Evolutionary conservation across 2,113 vertebrate species (phyloP).

Genomic region (Bothrops jararaca): DNA sequence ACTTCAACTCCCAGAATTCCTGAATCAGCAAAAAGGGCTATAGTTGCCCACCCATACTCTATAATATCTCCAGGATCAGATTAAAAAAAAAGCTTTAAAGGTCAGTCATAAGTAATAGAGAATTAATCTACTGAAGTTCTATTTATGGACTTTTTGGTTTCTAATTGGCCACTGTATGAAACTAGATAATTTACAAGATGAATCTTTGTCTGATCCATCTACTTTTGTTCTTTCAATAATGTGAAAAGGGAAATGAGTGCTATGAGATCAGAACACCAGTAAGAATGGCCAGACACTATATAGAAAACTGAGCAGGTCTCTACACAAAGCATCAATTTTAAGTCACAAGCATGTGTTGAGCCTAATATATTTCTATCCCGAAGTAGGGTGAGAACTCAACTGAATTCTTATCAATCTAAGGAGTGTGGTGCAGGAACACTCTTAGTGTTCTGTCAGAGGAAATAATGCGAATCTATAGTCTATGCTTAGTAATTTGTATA

Average conservation of each 20-base stretch:
- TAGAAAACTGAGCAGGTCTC: not conserved
- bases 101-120: not conserved
- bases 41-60: too few relatives aligned
- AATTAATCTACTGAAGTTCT: not conserved
- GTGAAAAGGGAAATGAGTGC: not conserved
- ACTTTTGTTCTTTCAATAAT: not conserved
- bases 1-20: too few relatives aligned
- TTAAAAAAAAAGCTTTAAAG: not conserved
- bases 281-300: not conserved
- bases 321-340: too few relatives aligned
- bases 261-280: not conserved
- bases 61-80: too few relatives aligned
- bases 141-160: not conserved
- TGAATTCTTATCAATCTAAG: not conserved
- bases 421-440: not conserved
- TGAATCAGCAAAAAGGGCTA: too few relatives aligned
- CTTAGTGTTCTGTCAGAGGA: not conserved
- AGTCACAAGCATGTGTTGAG: not conserved
- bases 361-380: not conserved
- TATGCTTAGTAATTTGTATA: constrained; percentile 16
- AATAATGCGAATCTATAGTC: not conserved
- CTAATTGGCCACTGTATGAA: not conserved
- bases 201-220: not conserved
- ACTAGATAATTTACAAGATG: not conserved
- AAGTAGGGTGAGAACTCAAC: not conserved